Evolutionary conservation across 1,140 invertebrate genomes (phyloP).

Genomic region (Neodiprion virginianus): DNA sequence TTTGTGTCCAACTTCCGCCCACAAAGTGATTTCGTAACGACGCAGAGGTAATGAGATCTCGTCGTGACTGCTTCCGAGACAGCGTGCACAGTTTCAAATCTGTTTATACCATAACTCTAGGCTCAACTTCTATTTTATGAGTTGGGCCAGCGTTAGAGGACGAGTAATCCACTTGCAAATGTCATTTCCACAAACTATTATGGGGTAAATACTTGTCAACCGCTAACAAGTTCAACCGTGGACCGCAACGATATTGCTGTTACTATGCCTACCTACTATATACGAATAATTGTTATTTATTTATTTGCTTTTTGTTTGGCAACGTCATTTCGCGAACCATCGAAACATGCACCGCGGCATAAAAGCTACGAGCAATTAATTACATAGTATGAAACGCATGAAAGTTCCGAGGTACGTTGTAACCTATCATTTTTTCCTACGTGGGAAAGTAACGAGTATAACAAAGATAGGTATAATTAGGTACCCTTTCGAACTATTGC

Average conservation of each 20-base stretch:
- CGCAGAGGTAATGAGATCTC: constrained; percentile 1
- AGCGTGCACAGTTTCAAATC: constrained; percentile 1
- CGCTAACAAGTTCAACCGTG: neutral
- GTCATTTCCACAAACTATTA: neutral
- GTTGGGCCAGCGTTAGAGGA: neutral
- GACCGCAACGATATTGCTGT: neutral
- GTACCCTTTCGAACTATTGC: neutral
- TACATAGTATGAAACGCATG: neutral
- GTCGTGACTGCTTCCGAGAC: neutral
- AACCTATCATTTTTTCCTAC: constrained; percentile 2
- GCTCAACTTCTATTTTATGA: constrained; percentile 1
- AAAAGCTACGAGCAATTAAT: neutral
- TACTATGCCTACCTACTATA: neutral
- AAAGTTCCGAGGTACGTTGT: neutral
- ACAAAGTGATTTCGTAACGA: constrained; percentile 7
- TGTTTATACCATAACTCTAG: neutral
- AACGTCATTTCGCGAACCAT: neutral
- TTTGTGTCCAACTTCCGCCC: neutral
- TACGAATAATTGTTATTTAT: no score
- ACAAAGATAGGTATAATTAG: neutral
- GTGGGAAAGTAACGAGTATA: neutral
- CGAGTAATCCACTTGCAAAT: constrained; percentile 5
- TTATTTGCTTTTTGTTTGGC: neutral
- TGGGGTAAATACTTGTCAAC: neutral
- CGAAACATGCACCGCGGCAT: neutral